phyloP scores from a whole-genome alignment of 2,888 invertebrate species.

The Lasioglossum malachurum region DNA sequence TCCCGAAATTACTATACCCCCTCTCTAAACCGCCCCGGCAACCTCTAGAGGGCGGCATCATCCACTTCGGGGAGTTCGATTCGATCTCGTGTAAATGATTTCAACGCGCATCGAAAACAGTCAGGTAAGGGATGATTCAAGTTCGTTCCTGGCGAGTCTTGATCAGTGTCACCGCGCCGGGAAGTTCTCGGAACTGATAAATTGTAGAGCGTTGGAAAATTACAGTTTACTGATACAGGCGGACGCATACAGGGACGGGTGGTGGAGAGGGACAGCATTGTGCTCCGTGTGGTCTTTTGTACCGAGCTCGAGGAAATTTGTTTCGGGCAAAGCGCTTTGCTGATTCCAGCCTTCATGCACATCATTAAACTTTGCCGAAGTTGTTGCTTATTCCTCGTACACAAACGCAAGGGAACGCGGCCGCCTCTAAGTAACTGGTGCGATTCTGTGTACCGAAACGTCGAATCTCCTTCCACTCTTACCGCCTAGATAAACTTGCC shows the following conservation, averaged over 20 bases:
- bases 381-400: slow-evolving; percentile 40
- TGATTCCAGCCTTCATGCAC: slow-evolving; percentile 52
- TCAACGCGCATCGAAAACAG: not conserved
- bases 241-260: no score
- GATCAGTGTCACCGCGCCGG: not conserved
- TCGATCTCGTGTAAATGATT: not conserved
- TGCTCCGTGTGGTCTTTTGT: slow-evolving; percentile 25
- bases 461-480: slow-evolving; percentile 46
- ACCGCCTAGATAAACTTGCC: slow-evolving; percentile 54
- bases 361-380: slow-evolving; percentile 64
- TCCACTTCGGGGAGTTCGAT: not conserved
- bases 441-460: slow-evolving; percentile 39
- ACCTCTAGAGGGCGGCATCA: not conserved
- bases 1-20: not conserved
- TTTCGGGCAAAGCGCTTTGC: slow-evolving; percentile 29
- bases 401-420: not conserved
- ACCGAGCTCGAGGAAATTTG: slow-evolving; percentile 33
- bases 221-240: not conserved
- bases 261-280: not conserved
- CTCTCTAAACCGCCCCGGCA: not conserved
- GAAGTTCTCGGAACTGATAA: not conserved
- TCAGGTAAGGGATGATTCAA: no score
- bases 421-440: slow-evolving; percentile 7
- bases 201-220: not conserved
- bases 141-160: not conserved